These are phyloP conservation scores for Clytia hemisphaerica DNA, from an alignment of 30 jellyfish, hydroid and myxozoan genomes.

Conservation along the genomic window DNA sequence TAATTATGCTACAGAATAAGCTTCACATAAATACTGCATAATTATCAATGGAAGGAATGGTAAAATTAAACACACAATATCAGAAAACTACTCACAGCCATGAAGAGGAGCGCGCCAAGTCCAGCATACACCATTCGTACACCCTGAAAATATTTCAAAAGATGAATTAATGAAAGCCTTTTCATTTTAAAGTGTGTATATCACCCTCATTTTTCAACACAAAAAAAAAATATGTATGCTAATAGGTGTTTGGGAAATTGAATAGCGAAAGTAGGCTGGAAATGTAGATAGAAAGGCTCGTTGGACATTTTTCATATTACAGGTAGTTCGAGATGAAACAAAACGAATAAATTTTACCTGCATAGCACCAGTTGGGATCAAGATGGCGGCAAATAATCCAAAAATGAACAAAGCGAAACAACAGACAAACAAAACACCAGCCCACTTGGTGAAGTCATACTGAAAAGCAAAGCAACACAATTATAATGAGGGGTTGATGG, in stretches of 20 bases:
- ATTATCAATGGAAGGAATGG: neutral
- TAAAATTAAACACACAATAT: neutral
- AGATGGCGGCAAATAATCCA: constrained; percentile 73
- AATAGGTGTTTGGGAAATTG: too few relatives aligned
- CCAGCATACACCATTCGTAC: constrained; percentile 56
- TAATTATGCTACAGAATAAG: too few relatives aligned
- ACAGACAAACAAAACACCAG: constrained; percentile 63
- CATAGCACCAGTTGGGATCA: constrained; percentile 60
- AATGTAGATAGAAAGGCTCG: too few relatives aligned
- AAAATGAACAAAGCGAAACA: constrained; percentile 40
- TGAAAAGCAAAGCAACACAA: constrained; percentile 1
- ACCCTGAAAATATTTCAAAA: constrained; percentile 46
- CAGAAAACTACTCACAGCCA: constrained; percentile 52
- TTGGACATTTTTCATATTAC: too few relatives aligned
- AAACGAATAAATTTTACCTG: constrained; percentile 17
- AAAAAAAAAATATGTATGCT: too few relatives aligned
- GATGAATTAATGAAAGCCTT: too few relatives aligned
- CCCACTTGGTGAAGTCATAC: constrained; percentile 83
- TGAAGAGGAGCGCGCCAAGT: constrained; percentile 79
- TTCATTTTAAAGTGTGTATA: too few relatives aligned
- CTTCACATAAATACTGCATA: neutral
- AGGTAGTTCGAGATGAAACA: too few relatives aligned
- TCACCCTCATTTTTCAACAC: too few relatives aligned
- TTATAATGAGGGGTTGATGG: neutral
- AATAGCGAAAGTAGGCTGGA: too few relatives aligned